These are phyloP conservation scores for Halictus ligatus DNA, from an alignment of 2,888 invertebrate genomes.

Conservation along the genomic window DNA sequence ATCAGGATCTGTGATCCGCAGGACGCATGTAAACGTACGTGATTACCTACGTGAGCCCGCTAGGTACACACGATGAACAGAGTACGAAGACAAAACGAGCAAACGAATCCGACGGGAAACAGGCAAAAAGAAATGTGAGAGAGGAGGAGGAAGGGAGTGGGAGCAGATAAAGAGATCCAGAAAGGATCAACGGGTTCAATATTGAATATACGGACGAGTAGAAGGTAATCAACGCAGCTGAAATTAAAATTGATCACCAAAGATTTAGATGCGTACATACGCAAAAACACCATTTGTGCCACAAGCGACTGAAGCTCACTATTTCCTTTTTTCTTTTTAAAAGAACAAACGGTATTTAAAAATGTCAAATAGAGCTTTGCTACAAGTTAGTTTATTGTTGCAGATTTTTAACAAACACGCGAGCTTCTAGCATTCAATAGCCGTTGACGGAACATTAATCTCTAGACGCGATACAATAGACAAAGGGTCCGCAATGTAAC, in stretches of 20 bases:
- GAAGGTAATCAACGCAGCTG: slow-evolving; percentile 76
- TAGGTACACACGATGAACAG: slow-evolving; percentile 58
- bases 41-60: slow-evolving; percentile 68
- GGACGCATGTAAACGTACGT: slow-evolving; percentile 66
- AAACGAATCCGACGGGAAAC: slow-evolving; percentile 13
- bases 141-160: not conserved
- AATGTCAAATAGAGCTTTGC: not conserved
- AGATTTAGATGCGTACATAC: slow-evolving; percentile 9
- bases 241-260: slow-evolving; percentile 63
- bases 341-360: not conserved
- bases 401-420: not conserved
- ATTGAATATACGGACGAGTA: slow-evolving; percentile 55
- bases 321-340: not conserved
- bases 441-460: not conserved
- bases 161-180: not conserved
- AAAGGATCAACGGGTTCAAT: slow-evolving; percentile 32
- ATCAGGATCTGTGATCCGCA: slow-evolving; percentile 67
- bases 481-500: not conserved
- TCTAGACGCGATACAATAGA: not conserved
- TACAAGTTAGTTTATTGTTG: not conserved
- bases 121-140: not conserved
- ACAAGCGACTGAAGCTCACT: not conserved
- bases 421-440: not conserved
- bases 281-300: not conserved
- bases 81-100: slow-evolving; percentile 34